Evolutionary conservation across 2,113 vertebrate species (phyloP).

Genomic region (Corvus hawaiiensis): DNA sequence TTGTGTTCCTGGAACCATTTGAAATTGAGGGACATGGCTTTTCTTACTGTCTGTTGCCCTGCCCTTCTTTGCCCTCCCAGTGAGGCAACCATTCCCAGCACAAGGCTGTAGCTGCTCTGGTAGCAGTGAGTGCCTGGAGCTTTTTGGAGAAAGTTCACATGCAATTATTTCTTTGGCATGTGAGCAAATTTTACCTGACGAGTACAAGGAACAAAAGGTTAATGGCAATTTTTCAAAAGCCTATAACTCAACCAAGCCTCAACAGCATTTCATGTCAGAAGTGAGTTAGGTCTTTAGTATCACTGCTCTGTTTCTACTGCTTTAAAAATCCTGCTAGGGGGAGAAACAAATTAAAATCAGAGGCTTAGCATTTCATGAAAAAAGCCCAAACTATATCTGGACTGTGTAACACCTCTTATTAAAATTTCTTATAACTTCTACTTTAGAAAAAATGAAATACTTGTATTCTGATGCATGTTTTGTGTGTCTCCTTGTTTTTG

Average conservation of each 20-base stretch:
- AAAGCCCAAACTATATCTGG: background rate
- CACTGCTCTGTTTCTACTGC: background rate
- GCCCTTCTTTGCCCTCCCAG: background rate
- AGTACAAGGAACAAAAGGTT: slow-evolving; percentile 14
- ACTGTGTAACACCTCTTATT: background rate
- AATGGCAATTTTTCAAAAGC: slow-evolving; percentile 14
- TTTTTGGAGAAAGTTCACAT: background rate
- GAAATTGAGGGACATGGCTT: background rate
- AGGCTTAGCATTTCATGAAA: background rate
- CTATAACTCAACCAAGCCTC: background rate
- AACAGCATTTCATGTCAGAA: background rate
- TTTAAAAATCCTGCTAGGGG: background rate
- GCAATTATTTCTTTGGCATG: slow-evolving; percentile 1
- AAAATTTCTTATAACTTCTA: background rate
- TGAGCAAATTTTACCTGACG: slow-evolving; percentile 3
- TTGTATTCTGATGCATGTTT: background rate
- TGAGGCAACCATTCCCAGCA: background rate
- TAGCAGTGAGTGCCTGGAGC: background rate
- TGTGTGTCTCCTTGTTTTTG: background rate
- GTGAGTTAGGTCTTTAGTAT: background rate
- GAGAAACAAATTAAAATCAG: background rate
- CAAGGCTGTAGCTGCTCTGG: background rate
- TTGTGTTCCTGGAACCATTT: background rate
- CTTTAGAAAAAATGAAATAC: background rate
- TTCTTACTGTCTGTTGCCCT: background rate